Percentiles rank a stretch among this genome's conserved stretches.
Conservation (phyloP, 2,888 invertebrate genomes). For the Oligia strigilis region DNA sequence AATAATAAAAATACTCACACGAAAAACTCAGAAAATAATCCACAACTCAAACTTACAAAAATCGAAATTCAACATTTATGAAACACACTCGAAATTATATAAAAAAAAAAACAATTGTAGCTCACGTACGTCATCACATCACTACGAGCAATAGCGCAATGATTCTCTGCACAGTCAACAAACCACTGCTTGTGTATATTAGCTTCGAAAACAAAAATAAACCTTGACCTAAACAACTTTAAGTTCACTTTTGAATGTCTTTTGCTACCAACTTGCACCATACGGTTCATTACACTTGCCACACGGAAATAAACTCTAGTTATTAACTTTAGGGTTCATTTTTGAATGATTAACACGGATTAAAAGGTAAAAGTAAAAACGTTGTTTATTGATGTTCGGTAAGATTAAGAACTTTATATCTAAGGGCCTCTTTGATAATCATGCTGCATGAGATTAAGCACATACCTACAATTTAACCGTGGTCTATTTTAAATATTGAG, state of each 20-base stretch:
- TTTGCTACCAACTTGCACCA: constrained; percentile 13
- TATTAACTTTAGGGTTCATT: background rate
- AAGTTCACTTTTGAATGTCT: constrained; percentile 16
- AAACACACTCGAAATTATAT: constrained; percentile 47
- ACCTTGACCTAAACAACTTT: background rate
- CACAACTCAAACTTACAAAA: constrained; percentile 37
- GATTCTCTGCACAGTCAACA: constrained; percentile 63
- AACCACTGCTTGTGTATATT: constrained; percentile 54
- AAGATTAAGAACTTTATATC: constrained; percentile 39
- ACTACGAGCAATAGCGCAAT: constrained; percentile 67
- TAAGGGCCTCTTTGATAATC: constrained; percentile 45
- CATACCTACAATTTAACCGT: background rate
- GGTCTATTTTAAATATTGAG: background rate
- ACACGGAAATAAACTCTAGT: background rate
- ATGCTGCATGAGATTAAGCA: constrained; percentile 11
- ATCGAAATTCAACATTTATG: constrained; percentile 25
- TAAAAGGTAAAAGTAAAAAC: constrained; percentile 67
- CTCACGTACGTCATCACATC: constrained; percentile 66
- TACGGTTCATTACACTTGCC: constrained; percentile 2
- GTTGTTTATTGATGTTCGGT: constrained; percentile 49
- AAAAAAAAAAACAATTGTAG: constrained; percentile 48
- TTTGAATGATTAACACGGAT: constrained; percentile 12
- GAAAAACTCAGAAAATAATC: constrained; percentile 30
- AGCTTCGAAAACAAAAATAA: constrained; percentile 18
- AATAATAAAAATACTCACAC: constrained; percentile 51